These are phyloP conservation scores for Drosophila macrospina DNA, from an alignment of 2,888 invertebrate genomes.

Conservation along the genomic window DNA sequence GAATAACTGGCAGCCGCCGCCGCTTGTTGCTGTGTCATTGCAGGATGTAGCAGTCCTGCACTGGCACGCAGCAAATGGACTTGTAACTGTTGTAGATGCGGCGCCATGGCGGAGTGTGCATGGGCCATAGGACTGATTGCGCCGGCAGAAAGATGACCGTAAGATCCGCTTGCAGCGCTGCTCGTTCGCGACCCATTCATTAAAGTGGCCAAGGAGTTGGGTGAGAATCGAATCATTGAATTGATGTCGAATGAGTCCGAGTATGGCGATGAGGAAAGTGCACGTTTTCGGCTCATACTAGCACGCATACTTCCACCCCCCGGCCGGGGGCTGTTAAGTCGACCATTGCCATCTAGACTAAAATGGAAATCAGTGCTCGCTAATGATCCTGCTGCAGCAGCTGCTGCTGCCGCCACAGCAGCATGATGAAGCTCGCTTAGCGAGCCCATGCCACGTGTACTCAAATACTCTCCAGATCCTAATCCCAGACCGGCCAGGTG, in stretches of 20 bases:
- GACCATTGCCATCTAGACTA: constrained; percentile 92
- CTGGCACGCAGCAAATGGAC: constrained; percentile 91
- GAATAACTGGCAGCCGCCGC: constrained; percentile 79
- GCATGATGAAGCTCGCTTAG: constrained; percentile 87
- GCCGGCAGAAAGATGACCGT: constrained; percentile 97
- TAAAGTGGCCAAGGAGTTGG: constrained; percentile 93
- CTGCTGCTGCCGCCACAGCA: constrained; percentile 78
- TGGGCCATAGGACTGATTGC: constrained; percentile 93
- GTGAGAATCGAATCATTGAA: constrained; percentile 97
- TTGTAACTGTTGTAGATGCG: constrained; percentile 90
- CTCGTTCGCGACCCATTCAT: constrained; percentile 92
- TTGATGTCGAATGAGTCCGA: constrained; percentile 98
- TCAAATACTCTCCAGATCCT: constrained; percentile 88
- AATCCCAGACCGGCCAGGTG: constrained; percentile 87
- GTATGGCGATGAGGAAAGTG: constrained; percentile 97
- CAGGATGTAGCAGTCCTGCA: constrained; percentile 83
- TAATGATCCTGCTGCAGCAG: constrained; percentile 87
- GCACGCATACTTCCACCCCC: constrained; percentile 86
- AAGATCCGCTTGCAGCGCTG: constrained; percentile 95
- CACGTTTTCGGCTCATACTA: constrained; percentile 93
- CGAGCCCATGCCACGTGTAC: constrained; percentile 85
- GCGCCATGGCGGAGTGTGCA: constrained; percentile 86
- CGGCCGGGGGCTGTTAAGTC: constrained; percentile 88
- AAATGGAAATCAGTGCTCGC: constrained; percentile 96
- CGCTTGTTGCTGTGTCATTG: constrained; percentile 78